These are phyloP conservation scores for Aspidiotus destructor DNA, from an alignment of 2,888 invertebrate species.

Conservation along the genomic window DNA sequence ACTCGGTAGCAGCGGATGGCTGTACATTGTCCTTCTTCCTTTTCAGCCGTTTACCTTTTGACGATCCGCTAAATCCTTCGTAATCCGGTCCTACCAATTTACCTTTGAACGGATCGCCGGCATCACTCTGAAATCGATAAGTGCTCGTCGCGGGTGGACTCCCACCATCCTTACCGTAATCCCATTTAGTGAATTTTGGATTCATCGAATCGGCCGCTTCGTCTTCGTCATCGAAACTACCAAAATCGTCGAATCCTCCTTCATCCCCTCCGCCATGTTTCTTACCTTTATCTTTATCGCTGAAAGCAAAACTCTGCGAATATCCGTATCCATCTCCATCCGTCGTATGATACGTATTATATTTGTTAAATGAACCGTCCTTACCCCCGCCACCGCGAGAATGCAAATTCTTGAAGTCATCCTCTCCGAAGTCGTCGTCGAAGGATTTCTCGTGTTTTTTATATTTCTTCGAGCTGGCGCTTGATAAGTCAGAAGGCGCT, in stretches of 20 bases:
- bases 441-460: constrained; percentile 22
- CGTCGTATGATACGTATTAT: constrained; percentile 62
- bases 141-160: constrained; percentile 23
- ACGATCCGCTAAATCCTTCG: constrained; percentile 2
- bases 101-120: constrained; percentile 13
- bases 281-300: constrained; percentile 37
- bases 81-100: constrained; percentile 20
- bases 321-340: constrained; percentile 62
- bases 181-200: constrained; percentile 37
- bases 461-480: constrained; percentile 9
- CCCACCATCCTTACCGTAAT: constrained; percentile 36
- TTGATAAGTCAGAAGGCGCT: constrained; percentile 7
- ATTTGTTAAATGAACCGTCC: constrained; percentile 50
- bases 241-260: constrained; percentile 38
- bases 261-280: constrained; percentile 19
- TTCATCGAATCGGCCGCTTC: constrained; percentile 41
- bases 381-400: constrained; percentile 21
- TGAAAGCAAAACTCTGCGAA: constrained; percentile 48
- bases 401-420: constrained; percentile 15
- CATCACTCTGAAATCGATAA: constrained; percentile 25
- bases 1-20: constrained; percentile 34
- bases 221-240: constrained; percentile 42
- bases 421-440: constrained; percentile 34
- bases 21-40: constrained; percentile 28
- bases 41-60: constrained; percentile 5